Conservation (phyloP, 2,113 vertebrate genomes). For the Lepisosteus oculatus region DNA sequence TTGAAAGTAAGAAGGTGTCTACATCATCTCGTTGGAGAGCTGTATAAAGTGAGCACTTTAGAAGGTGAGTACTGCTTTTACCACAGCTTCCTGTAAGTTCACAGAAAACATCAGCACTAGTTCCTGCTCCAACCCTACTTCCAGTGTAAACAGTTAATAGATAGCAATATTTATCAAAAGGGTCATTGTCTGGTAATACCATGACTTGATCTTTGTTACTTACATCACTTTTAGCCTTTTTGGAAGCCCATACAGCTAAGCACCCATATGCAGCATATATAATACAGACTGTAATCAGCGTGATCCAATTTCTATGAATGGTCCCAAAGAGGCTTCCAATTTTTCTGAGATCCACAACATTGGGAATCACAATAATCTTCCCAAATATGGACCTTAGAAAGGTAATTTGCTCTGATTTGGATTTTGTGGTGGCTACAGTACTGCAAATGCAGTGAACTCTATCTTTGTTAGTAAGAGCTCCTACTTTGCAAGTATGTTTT, state of each 20-base stretch:
- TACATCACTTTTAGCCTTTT: constrained; percentile 46
- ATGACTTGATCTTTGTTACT: constrained; percentile 32
- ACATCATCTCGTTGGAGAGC: constrained; percentile 41
- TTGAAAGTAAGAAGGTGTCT: constrained; percentile 57
- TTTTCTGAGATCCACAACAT: constrained; percentile 39
- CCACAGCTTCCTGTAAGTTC: constrained; percentile 37
- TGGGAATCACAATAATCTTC: constrained; percentile 45
- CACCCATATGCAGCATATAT: constrained; percentile 32
- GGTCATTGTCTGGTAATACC: constrained; percentile 56
- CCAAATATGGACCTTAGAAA: constrained; percentile 48
- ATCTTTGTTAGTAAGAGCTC: constrained; percentile 43
- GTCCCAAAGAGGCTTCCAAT: constrained; percentile 23
- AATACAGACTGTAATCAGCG: constrained; percentile 40
- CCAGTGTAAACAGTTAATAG: constrained; percentile 65
- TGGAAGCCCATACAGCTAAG: constrained; percentile 51
- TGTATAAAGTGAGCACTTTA: constrained; percentile 41
- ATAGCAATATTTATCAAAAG: constrained; percentile 49
- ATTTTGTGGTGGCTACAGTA: accelerated
- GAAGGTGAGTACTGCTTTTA: constrained; percentile 40
- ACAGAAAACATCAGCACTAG: constrained; percentile 50
- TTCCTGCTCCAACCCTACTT: constrained; percentile 51
- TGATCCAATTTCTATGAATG: constrained; percentile 41
- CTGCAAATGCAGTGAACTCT: constrained; percentile 55
- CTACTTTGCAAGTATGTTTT: constrained; percentile 32
- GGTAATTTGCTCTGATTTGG: accelerated